phyloP scores from a whole-genome alignment of 2,888 invertebrate species.

The Syrista parreyssii region DNA sequence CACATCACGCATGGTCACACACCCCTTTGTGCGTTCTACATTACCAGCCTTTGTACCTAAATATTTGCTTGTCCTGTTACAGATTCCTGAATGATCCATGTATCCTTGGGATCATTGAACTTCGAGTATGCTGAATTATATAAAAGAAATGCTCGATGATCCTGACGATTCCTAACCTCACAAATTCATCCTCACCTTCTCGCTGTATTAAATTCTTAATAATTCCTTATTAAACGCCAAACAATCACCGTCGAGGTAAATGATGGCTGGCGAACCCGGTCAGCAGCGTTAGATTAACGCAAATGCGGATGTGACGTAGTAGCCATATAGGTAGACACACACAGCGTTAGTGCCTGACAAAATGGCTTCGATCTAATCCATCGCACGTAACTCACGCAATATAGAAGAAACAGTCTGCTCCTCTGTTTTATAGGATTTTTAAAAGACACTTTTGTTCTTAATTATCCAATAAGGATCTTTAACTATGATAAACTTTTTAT shows the following conservation, averaged over 20 bases:
- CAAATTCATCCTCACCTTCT: neutral
- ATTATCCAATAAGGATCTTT: neutral
- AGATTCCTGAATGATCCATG: neutral
- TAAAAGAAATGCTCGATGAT: neutral
- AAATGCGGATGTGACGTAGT: slow-evolving; percentile 64
- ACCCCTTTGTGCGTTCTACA: slow-evolving; percentile 25
- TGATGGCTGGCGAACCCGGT: neutral
- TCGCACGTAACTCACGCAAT: neutral
- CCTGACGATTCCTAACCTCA: neutral
- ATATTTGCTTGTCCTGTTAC: neutral
- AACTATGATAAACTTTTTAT: neutral
- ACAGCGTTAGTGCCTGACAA: neutral
- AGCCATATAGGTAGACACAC: slow-evolving; percentile 4
- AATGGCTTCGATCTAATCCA: neutral
- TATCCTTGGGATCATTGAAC: neutral
- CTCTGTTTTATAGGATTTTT: neutral
- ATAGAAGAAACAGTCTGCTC: neutral
- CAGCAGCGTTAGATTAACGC: slow-evolving; percentile 50
- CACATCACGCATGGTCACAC: slow-evolving; percentile 25
- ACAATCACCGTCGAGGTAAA: neutral
- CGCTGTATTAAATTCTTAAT: neutral
- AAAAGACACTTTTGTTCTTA: neutral
- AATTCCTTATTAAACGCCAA: neutral
- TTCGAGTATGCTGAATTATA: neutral
- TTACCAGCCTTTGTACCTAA: slow-evolving; percentile 12